Evolutionary conservation across 1,140 invertebrate genomes (phyloP).

Genomic region (Micrasema longulum): DNA sequence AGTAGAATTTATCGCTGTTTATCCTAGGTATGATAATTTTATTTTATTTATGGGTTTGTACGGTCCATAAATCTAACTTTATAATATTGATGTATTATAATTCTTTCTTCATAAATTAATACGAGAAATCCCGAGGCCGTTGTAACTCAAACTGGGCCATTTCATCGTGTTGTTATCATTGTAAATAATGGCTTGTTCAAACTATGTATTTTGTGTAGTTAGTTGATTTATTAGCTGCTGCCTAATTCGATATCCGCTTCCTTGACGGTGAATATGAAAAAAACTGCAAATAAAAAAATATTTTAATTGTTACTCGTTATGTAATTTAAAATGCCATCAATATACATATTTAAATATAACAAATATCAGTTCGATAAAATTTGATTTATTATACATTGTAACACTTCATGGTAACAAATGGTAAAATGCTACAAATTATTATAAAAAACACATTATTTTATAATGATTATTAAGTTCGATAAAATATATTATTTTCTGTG

Average conservation of each 20-base stretch:
- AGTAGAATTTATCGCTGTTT: slow-evolving; percentile 7
- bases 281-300: no score
- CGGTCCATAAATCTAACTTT: not conserved
- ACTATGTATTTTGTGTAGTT: not conserved
- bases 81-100: slow-evolving; percentile 12
- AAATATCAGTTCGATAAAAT: no score
- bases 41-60: not conserved
- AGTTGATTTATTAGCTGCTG: not conserved
- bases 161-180: no score
- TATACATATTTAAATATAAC: no score
- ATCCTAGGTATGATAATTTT: not conserved
- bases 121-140: slow-evolving; percentile 2
- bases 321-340: no score
- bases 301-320: no score
- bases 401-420: no score
- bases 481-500: no score
- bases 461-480: no score
- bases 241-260: not conserved
- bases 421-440: no score
- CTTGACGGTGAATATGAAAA: not conserved
- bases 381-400: no score
- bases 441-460: no score
- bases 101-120: slow-evolving; percentile 6
- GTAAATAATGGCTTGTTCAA: not conserved
- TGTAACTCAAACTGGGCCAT: not conserved